Evolutionary conservation across 2,888 invertebrate genomes (phyloP).

Genomic region (Eutolmus rufibarbis): DNA sequence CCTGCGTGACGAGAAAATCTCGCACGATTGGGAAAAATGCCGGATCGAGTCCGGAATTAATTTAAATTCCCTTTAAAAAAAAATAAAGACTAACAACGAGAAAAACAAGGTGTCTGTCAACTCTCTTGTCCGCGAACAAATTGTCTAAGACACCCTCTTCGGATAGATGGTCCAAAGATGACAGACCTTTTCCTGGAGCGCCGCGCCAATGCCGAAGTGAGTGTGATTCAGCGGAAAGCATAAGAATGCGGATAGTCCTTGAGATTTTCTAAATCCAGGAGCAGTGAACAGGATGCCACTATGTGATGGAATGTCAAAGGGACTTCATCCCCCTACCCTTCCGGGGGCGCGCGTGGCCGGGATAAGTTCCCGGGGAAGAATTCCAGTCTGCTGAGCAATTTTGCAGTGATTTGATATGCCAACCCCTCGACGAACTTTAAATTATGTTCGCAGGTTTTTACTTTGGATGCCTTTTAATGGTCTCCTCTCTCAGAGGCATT

Average conservation of each 20-base stretch:
- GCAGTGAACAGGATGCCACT: background rate
- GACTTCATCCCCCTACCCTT: background rate
- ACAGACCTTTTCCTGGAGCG: constrained; percentile 1
- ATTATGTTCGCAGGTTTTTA: constrained; percentile 35
- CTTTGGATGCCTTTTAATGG: constrained; percentile 17
- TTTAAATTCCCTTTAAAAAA: background rate
- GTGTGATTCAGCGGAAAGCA: constrained; percentile 29
- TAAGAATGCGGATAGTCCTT: background rate
- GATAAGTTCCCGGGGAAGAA: background rate
- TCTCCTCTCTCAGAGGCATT: background rate
- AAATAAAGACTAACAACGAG: background rate
- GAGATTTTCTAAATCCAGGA: constrained; percentile 12
- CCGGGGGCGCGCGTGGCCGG: background rate
- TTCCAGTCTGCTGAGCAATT: constrained; percentile 28
- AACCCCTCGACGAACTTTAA: background rate
- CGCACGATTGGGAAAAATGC: background rate
- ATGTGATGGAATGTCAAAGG: constrained; percentile 32
- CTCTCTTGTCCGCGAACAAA: background rate
- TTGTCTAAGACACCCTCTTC: background rate
- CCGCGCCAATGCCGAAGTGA: constrained; percentile 9
- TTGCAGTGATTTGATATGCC: constrained; percentile 1
- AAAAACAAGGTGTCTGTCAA: constrained; percentile 1
- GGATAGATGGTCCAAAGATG: background rate
- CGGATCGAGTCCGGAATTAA: background rate
- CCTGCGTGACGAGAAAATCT: background rate